Conservation (phyloP, 2,888 invertebrate genomes). For the Anoplius nigerrimus region DNA sequence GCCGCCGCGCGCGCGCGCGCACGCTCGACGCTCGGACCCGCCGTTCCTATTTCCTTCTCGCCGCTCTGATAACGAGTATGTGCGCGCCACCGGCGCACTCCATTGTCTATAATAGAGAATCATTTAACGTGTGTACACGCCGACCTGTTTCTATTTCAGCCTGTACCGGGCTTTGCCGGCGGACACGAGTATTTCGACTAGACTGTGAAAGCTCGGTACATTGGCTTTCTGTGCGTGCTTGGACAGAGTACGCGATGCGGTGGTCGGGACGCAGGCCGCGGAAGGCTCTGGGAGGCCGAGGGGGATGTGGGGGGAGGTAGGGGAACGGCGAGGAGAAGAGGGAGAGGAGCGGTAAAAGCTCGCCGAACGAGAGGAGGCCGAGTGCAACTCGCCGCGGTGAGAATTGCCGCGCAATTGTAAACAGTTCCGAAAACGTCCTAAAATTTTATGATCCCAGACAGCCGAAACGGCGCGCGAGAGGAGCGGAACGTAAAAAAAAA, state of each 20-base stretch:
- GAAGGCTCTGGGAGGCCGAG: not conserved
- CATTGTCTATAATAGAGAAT: slow-evolving; percentile 30
- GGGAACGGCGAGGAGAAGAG: too few species aligned
- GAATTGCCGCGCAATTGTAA: too few species aligned
- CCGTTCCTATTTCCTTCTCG: slow-evolving; percentile 18
- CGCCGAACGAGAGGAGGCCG: not conserved
- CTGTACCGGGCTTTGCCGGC: slow-evolving; percentile 30
- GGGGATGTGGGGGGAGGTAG: too few species aligned
- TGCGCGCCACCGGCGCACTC: slow-evolving; percentile 4
- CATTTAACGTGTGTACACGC: slow-evolving; percentile 28
- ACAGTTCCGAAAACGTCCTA: too few species aligned
- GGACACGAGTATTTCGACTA: slow-evolving; percentile 33
- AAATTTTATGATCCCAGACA: too few species aligned
- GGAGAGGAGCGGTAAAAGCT: too few species aligned
- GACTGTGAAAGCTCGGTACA: slow-evolving; percentile 18
- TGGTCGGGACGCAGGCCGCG: slow-evolving; percentile 9
- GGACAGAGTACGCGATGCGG: slow-evolving; percentile 8
- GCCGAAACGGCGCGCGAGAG: too few species aligned
- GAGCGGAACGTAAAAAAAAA: too few species aligned
- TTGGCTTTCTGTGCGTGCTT: slow-evolving; percentile 6
- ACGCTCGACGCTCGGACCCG: not conserved
- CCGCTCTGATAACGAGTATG: slow-evolving; percentile 9
- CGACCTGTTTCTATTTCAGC: slow-evolving; percentile 19
- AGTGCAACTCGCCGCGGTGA: slow-evolving; percentile 12
- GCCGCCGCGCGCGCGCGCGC: not conserved